Evolutionary conservation across 2,888 invertebrate genomes (phyloP), one percentile per base, ranked within the genome.

Genomic region (Lasius fuliginosus): DNA sequence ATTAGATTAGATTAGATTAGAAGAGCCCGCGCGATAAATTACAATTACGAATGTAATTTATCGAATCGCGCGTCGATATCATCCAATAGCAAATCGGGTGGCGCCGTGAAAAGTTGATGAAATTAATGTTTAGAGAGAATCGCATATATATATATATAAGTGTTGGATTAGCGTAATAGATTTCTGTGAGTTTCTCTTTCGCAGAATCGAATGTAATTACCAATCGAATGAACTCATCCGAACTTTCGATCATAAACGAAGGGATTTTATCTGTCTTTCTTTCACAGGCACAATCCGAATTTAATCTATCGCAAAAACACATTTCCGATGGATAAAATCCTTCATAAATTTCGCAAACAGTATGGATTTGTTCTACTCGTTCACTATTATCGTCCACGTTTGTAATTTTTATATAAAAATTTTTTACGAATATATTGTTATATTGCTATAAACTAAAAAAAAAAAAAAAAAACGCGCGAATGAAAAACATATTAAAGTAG

Each of bases 1-100:
- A 87, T 88, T 73, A 81, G 86, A 88, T 85, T 87, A 85, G 69
- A 87, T 69, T 87, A 84, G 74, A 88, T 83, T 82, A 76, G 49
- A 76, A 5, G 6, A 12, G 27, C 0, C 42, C 49, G 67, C 62
- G n/a, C 42, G 33, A 30, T 46, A 83, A 68, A 58, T 56, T 83
- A 75, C 56, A 74, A 82, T 86, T 86, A 74, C 65, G 23, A 71
- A 73, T 75, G 60, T 60, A 27, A 86, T 56, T 81, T 68, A 82
- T 36, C 64, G 76, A 68, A 73, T 65, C 73, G 62, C 62, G 9
- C 23, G 18, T 49, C 46, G 15, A 49, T 8, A 27, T 33, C 15
- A 11, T 33, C 46, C 65, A 46, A 64, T 36, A 5, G 58, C 53
- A 64, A 53, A 76, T 83, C 60, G 11, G 23, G 18, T 49, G 1